Conservation (phyloP, 1,140 invertebrate genomes). For the Macrobrachium nipponense region DNA sequence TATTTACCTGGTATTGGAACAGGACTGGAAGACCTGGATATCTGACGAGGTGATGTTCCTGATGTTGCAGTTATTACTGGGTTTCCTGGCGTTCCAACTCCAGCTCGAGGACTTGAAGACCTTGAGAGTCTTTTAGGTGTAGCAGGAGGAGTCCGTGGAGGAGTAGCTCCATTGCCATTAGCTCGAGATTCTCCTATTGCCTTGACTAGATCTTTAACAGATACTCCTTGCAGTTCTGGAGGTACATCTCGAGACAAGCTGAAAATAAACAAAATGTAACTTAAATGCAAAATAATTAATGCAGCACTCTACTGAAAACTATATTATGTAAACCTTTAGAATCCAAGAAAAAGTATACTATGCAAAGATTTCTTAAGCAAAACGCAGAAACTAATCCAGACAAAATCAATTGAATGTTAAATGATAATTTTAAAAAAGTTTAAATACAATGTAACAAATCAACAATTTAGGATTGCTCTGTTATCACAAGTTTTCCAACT, state of each 20-base stretch:
- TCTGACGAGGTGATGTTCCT: constrained; percentile 49
- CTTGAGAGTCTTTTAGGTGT: constrained; percentile 67
- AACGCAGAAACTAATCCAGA: too few species aligned
- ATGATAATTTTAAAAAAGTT: too few species aligned
- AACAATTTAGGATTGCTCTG: too few species aligned
- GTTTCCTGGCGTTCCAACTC: constrained; percentile 67
- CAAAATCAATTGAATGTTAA: too few species aligned
- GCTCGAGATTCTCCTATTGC: constrained; percentile 81
- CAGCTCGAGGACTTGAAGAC: constrained; percentile 56
- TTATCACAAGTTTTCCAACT: too few species aligned
- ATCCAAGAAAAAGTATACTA: too few species aligned
- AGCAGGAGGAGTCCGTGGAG: constrained; percentile 78
- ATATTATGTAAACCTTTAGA: too few species aligned
- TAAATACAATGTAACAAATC: too few species aligned
- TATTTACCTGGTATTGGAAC: constrained; percentile 73
- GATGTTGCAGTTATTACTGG: constrained; percentile 24
- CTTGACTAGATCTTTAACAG: constrained; percentile 83
- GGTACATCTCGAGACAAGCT: constrained; percentile 72
- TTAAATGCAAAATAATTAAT: not conserved
- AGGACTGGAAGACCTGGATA: constrained; percentile 69
- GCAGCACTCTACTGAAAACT: too few species aligned
- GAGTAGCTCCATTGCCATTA: constrained; percentile 81
- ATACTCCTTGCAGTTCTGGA: constrained; percentile 79
- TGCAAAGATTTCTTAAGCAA: too few species aligned
- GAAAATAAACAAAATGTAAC: not conserved